Base-by-base conservation (phyloP, 2,113 vertebrate genomes). In the Theristicus caerulescens region DNA sequence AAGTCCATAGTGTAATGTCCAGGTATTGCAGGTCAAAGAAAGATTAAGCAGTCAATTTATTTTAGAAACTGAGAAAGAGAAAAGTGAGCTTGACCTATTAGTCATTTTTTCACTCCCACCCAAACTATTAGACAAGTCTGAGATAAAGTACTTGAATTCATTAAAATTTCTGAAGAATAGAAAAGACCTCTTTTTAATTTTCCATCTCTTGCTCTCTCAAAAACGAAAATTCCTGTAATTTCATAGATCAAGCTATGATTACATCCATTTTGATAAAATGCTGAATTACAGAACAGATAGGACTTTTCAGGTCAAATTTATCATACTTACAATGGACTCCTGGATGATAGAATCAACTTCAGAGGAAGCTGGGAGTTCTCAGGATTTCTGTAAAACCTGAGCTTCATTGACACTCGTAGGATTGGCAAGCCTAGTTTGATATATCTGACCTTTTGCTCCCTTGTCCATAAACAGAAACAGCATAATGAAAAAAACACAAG, bases 51-150 rank as follows among this genome's bases (percentile, higher is more conserved):
- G 57, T 15, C 51, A 58, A 84, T 95, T 93, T 91, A 72, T 80
- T 93, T 91, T 76, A 91, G 67, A 87, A 94, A 93, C 38, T 32
- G 42, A 74, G 71, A 76, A 88, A 92, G 17, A 83, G 22, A 90
- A 90, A 87, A 82, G 40, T 51, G 42, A 95, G 32, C 42, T 93
- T 93, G 81, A 82, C 80, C 66, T 91, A 65, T 85, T 80, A 87
- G 72, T 72, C 31, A 80, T 72, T 66, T 93, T 90, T 95, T 93
- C 81, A 89, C 34, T 85, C 70, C 74, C 81, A 73, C 77, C 32
- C 54, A 91, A 91, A 87, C 81, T 58, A 57, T 91, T 94, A 91
- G 73, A 7, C 46, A 81, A 62, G 16, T 69, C 52, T 82, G 57
- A 84, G 40, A 51, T 65, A 42, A 93, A 82, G 36, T 38, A 52